Evolutionary conservation across 2,797 vertebrate species (phyloP), one percentile per base, ranked within the genome.

Genomic region (Bradypodion ventrale): DNA sequence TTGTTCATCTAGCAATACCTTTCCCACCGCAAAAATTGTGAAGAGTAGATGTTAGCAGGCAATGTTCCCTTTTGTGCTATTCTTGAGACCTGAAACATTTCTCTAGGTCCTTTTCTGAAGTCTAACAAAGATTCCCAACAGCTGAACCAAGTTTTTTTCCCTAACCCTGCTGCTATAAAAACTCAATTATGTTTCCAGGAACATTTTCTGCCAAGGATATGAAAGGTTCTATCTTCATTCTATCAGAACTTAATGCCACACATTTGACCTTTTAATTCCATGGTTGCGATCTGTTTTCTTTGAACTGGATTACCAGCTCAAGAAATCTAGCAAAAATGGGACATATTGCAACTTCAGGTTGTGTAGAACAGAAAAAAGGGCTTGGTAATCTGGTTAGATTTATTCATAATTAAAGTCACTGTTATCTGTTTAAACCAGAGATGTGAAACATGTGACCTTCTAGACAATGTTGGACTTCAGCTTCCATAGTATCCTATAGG

Each of bases 151-250:
- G 29, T 60, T 59, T 40, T 40, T n/a, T 59, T 65, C n/a, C n/a
- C 25, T 60, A n/a, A 37, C 35, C 74, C 83, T 89, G 88, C 89
- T 93, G 80, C 87, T 89, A 91, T 81, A 86, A 90, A 89, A 93
- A 88, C 66, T 42, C 63, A 35, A 80, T 90, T 82, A 65, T 59
- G 46, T 56, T 56, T 65, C 46, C 8, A 13, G 52, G 29, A n/a
- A 72, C 10, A 4, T 63, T 9, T 83, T 75, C 44, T 32, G 27
- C n/a, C 16, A 68, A 19, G 23, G 19, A 15, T 78, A 46, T 46
- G 42, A 78, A 65, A 23, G 4, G 1, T 60, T 60, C 7, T 21
- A 65, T 12, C 59, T 76, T 68, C 35, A 76, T 68, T 59, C 66
- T 32, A 87, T 42, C 78, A 87, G 84, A 73, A 69, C 21, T 37